Conservation (phyloP, 2,888 invertebrate species). For the Deilephila elpenor region DNA sequence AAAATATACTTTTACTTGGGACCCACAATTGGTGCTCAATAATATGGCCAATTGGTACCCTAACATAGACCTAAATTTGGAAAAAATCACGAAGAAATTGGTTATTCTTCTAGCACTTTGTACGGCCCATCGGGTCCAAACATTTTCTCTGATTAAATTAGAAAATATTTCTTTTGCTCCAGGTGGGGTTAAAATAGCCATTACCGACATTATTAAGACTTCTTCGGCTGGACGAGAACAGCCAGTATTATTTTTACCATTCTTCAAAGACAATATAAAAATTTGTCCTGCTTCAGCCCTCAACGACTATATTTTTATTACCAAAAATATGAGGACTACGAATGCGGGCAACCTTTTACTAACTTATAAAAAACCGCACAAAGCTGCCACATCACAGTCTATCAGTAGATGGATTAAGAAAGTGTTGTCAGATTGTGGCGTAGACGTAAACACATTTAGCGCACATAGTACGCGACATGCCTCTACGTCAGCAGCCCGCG, state of each 20-base stretch:
- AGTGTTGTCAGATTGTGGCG: conserved; percentile 27
- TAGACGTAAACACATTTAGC: conserved; percentile 8
- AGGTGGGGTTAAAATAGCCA: neutral
- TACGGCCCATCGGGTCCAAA: too few relatives aligned
- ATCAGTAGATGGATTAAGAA: conserved; percentile 33
- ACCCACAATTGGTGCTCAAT: neutral
- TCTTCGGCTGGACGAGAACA: neutral
- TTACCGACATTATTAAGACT: neutral
- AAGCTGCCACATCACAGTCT: conserved; percentile 25
- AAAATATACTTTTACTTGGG: neutral
- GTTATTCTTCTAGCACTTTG: too few relatives aligned
- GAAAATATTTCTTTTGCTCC: neutral
- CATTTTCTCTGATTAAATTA: neutral
- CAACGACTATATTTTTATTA: neutral
- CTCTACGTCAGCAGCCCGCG: neutral
- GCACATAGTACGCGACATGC: neutral
- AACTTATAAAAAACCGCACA: conserved; percentile 23
- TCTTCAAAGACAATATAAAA: neutral
- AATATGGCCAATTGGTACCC: conserved; percentile 33
- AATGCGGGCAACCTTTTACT: conserved; percentile 13
- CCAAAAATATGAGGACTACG: neutral
- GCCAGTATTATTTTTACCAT: neutral
- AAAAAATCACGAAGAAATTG: conserved; percentile 31
- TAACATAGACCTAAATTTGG: conserved; percentile 38
- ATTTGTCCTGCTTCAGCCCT: conserved; percentile 29